phyloP scores from a whole-genome alignment of 2,888 invertebrate genomes.

The Scotopteryx bipunctaria region DNA sequence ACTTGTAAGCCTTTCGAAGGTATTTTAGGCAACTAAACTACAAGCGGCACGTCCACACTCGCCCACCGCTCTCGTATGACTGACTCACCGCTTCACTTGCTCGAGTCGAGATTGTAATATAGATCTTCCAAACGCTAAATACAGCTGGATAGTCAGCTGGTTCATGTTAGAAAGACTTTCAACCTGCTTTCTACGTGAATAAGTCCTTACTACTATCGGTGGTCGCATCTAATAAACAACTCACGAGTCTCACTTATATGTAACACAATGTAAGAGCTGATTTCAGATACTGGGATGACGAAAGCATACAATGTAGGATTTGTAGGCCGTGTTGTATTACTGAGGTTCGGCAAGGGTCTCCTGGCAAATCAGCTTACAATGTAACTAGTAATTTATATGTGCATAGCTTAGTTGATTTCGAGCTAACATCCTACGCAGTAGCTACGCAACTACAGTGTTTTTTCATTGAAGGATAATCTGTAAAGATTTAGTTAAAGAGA shows the following conservation, averaged over 20 bases:
- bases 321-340: constrained; percentile 3
- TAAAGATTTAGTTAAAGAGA: too few relatives aligned
- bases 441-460: background rate
- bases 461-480: background rate
- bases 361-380: constrained; percentile 6
- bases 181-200: constrained; percentile 1
- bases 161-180: too few relatives aligned
- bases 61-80: too few relatives aligned
- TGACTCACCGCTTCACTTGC: too few relatives aligned
- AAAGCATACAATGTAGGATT: constrained; percentile 18
- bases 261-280: constrained; percentile 31
- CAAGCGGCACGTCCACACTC: too few relatives aligned
- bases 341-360: background rate
- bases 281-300: constrained; percentile 23
- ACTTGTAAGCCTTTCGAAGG: too few relatives aligned
- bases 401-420: constrained; percentile 2
- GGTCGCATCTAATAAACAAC: constrained; percentile 64
- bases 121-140: too few relatives aligned
- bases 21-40: too few relatives aligned
- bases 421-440: background rate
- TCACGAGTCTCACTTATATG: constrained; percentile 47
- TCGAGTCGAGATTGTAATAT: too few relatives aligned
- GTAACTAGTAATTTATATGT: constrained; percentile 10
- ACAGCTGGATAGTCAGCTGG: too few relatives aligned
- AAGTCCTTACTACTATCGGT: constrained; percentile 34